A percentile compares a stretch with the other conserved stretches of the same genome.
Conservation (phyloP, 2,113 vertebrate species). For the Raphicerus campestris region DNA sequence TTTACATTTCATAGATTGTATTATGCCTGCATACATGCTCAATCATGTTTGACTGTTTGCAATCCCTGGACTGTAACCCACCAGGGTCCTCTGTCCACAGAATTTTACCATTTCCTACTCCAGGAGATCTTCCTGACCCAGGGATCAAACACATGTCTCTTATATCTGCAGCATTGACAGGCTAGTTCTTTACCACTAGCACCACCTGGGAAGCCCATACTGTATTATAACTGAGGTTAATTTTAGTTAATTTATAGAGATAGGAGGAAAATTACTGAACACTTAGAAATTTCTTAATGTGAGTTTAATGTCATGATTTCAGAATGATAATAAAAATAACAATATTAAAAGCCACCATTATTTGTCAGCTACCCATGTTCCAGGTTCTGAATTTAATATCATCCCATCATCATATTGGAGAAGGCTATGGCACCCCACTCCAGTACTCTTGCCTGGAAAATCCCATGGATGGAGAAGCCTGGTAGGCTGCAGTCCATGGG, state of each 20-base stretch:
- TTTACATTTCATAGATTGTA: background rate
- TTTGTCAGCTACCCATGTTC: background rate
- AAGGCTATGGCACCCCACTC: no score
- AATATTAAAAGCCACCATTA: background rate
- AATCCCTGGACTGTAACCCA: background rate
- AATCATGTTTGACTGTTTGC: background rate
- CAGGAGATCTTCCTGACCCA: background rate
- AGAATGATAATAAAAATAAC: background rate
- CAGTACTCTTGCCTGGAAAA: no score
- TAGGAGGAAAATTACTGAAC: background rate
- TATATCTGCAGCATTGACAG: background rate
- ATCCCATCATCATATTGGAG: background rate
- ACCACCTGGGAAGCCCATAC: background rate
- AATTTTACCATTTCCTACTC: background rate
- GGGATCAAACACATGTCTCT: background rate
- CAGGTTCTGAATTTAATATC: background rate
- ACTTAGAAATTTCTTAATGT: background rate
- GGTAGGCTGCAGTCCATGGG: no score
- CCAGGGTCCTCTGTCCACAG: background rate
- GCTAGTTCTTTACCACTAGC: background rate
- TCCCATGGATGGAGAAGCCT: no score
- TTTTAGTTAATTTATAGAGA: background rate
- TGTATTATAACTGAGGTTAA: background rate
- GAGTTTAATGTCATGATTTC: background rate
- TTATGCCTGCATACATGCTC: background rate